Percentiles rank a stretch among this genome's conserved stretches.
Conservation (phyloP, 2,888 invertebrate genomes). For the Melinopterus prodromus region DNA sequence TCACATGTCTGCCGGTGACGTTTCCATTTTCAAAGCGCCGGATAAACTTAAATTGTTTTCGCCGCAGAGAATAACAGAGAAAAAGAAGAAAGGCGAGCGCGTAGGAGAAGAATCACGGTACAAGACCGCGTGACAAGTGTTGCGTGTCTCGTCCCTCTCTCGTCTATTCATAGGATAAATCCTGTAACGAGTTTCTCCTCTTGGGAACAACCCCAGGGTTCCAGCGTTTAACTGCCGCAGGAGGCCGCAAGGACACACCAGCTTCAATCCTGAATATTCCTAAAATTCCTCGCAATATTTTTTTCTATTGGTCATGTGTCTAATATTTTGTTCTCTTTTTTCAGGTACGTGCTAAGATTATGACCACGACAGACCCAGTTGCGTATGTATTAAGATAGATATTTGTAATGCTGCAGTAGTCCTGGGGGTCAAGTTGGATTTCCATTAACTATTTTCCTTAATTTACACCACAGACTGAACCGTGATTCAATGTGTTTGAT, state of each 20-base stretch:
- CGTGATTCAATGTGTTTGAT: too few relatives aligned
- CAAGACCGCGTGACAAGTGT: constrained; percentile 10
- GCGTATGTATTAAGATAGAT: not conserved
- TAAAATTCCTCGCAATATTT: not conserved
- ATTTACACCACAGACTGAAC: too few relatives aligned
- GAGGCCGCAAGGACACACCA: not conserved
- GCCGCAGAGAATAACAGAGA: constrained; percentile 25
- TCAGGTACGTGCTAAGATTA: not conserved
- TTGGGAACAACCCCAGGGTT: not conserved
- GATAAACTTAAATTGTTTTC: constrained; percentile 37
- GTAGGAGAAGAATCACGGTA: not conserved
- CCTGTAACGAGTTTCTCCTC: constrained; percentile 21
- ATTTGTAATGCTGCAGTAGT: too few relatives aligned
- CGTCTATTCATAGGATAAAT: constrained; percentile 12
- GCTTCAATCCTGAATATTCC: not conserved
- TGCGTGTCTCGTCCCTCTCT: constrained; percentile 6
- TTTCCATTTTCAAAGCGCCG: constrained; percentile 36
- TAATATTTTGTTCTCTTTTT: not conserved
- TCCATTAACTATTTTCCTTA: too few relatives aligned
- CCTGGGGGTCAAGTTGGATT: too few relatives aligned
- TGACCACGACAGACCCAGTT: not conserved
- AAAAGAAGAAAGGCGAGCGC: constrained; percentile 5
- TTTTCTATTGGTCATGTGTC: not conserved
- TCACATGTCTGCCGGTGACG: constrained; percentile 35
- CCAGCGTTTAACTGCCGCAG: not conserved